Percentiles rank a stretch among this genome's conserved stretches.
Conservation (phyloP, 2,113 vertebrate genomes). For the Syngnathus scovelli region DNA sequence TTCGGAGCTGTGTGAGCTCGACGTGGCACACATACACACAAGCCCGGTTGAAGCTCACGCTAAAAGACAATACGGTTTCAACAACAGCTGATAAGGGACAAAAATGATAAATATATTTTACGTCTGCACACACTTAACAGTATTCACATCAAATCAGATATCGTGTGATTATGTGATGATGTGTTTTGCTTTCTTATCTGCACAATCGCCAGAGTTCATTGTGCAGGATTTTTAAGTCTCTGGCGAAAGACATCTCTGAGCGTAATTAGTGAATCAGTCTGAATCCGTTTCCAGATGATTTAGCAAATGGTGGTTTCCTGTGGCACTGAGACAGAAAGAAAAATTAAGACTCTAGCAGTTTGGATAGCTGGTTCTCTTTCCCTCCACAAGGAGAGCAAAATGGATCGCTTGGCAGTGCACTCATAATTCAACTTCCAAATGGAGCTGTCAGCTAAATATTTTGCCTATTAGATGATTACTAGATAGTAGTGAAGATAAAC, state of each 20-base stretch:
- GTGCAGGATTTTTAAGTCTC: slow-evolving; percentile 59
- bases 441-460: slow-evolving; percentile 77
- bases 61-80: slow-evolving; percentile 40
- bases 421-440: slow-evolving; percentile 74
- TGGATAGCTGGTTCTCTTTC: slow-evolving; percentile 64
- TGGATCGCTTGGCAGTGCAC: slow-evolving; percentile 64
- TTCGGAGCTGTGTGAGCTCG: slow-evolving; percentile 40
- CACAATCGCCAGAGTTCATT: slow-evolving; percentile 39
- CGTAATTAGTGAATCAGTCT: slow-evolving; percentile 70
- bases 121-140: slow-evolving; percentile 38
- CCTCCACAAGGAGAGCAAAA: slow-evolving; percentile 55
- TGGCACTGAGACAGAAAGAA: slow-evolving; percentile 63
- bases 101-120: slow-evolving; percentile 43
- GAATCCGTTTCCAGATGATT: slow-evolving; percentile 72
- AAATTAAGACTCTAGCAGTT: slow-evolving; percentile 67
- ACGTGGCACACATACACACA: slow-evolving; percentile 54
- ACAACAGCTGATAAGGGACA: slow-evolving; percentile 56
- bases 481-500: slow-evolving; percentile 70
- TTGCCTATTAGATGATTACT: slow-evolving; percentile 77
- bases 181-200: slow-evolving; percentile 33
- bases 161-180: slow-evolving; percentile 35
- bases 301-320: slow-evolving; percentile 72
- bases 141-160: slow-evolving; percentile 42
- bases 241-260: slow-evolving; percentile 62
- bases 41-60: slow-evolving; percentile 43